phyloP scores from a whole-genome alignment of 2,797 vertebrate genomes.

The Myiotriccus ornatus region DNA sequence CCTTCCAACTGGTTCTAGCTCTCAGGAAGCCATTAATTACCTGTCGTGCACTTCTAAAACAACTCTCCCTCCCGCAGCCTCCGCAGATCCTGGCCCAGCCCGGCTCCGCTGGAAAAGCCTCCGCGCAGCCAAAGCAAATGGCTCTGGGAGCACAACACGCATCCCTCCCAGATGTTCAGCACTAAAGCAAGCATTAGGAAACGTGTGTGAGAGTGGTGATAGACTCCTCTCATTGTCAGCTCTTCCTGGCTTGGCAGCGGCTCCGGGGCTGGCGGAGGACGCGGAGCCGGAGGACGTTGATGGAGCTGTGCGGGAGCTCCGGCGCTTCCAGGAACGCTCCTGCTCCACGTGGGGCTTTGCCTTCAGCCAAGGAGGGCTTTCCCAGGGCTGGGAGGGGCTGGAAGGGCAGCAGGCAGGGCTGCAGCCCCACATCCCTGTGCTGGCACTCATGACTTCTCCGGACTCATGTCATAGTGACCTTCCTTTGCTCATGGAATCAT shows the following conservation, averaged over 20 bases:
- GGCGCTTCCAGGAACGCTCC: background rate
- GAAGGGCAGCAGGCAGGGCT: background rate
- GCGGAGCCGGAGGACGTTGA: background rate
- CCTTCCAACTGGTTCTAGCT: background rate
- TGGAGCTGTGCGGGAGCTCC: background rate
- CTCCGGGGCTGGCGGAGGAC: background rate
- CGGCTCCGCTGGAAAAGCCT: background rate
- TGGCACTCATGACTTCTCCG: background rate
- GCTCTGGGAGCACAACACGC: background rate
- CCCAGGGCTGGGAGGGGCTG: background rate
- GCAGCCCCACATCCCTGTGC: background rate
- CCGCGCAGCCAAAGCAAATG: background rate
- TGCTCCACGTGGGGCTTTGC: background rate
- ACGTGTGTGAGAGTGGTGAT: background rate
- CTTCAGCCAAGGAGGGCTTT: background rate
- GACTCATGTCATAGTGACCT: rapidly evolving
- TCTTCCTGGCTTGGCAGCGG: conserved; percentile 1
- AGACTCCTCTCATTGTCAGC: background rate
- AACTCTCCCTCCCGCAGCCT: background rate
- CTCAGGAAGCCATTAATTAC: conserved; percentile 26
- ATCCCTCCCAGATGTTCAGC: background rate
- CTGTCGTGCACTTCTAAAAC: background rate
- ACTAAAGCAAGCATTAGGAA: background rate
- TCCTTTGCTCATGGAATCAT: background rate
- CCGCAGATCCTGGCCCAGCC: background rate